Conservation (phyloP, 2,888 invertebrate species). For the Silvanus unidentatus region DNA sequence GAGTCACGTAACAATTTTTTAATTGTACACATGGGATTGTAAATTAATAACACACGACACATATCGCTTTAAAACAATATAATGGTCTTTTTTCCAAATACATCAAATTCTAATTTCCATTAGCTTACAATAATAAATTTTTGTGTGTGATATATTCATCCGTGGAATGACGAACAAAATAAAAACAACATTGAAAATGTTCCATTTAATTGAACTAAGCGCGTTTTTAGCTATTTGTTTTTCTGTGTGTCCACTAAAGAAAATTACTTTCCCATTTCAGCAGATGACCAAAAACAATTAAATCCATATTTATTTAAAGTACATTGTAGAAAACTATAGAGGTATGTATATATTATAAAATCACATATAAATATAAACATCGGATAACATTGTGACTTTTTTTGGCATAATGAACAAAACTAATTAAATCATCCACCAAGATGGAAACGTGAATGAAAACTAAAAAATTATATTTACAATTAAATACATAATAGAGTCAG, state of each 20-base stretch:
- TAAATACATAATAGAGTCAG: not conserved
- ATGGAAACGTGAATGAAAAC: conserved; percentile 21
- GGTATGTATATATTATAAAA: conserved; percentile 26
- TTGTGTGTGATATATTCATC: conserved; percentile 23
- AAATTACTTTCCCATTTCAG: conserved; percentile 22
- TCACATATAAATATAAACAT: too few species aligned
- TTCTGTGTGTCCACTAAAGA: conserved; percentile 1
- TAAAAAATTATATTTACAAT: conserved; percentile 7
- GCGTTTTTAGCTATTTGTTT: conserved; percentile 3
- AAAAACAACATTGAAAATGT: conserved; percentile 6
- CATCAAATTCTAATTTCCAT: conserved; percentile 32
- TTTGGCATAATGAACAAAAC: conserved; percentile 20
- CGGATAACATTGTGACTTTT: too few species aligned
- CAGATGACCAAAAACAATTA: conserved; percentile 27
- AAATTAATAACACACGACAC: conserved; percentile 34
- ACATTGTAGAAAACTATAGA: conserved; percentile 13
- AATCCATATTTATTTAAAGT: conserved; percentile 24
- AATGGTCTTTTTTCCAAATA: conserved; percentile 39
- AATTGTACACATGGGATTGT: conserved; percentile 32
- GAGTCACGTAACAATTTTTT: too few species aligned
- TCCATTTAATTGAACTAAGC: not conserved
- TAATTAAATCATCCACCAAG: conserved; percentile 25
- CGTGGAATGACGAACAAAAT: conserved; percentile 37
- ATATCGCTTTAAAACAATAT: conserved; percentile 41
- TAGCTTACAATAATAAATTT: conserved; percentile 23